Evolutionary conservation across 2,888 invertebrate species (phyloP), one percentile per base, ranked within the genome.

Genomic region (Notocelia uddmanniana): DNA sequence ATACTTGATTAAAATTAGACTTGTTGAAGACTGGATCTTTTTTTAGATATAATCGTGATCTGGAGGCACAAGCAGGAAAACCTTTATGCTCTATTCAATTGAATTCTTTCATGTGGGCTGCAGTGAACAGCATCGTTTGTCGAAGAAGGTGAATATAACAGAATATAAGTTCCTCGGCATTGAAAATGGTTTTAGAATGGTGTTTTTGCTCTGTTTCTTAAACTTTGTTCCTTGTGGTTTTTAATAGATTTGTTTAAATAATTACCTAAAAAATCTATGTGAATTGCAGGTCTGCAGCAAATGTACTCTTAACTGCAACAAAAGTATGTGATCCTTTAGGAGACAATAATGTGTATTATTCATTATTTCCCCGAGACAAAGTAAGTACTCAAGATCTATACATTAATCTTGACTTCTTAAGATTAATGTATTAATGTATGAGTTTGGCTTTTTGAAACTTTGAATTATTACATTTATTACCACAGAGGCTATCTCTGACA

Each of bases 71-170:
- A 81, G 87, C 89, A 10, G 89, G 94, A 19, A 93, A 96, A 76
- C 96, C 98, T 0, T 90, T 99, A 50, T 99, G 99, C 86, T 96
- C 98, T n/a, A 91, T 98, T 1, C 97, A 99, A 89, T 93, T 99
- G 79, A 95, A 95, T 76, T 95, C 97, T 0, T 97, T 97, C 80
- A 99, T 99, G 99, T 96, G 95, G 88, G 98, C 97, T 1, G 97
- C 98, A 1, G 96, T 97, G 0, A 96, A 97, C 86, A 96, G 97
- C 2, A 96, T 96, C 77, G 96, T 97, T 0, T 99, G 99, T 85
- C 93, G 97, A 63, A 95, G 97, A 76, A 95, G 98, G 82, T 95
- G 89, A 76, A 84, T 81, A 57, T 19, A n/a, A n/a, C n/a, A n/a
- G n/a, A n/a, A n/a, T n/a, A n/a, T n/a, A n/a, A n/a, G 19, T 34